Percentiles rank a stretch among this genome's conserved stretches.
Evolutionary conservation across 1,140 invertebrate species (phyloP).

Genomic region (Pissodes strobi): DNA sequence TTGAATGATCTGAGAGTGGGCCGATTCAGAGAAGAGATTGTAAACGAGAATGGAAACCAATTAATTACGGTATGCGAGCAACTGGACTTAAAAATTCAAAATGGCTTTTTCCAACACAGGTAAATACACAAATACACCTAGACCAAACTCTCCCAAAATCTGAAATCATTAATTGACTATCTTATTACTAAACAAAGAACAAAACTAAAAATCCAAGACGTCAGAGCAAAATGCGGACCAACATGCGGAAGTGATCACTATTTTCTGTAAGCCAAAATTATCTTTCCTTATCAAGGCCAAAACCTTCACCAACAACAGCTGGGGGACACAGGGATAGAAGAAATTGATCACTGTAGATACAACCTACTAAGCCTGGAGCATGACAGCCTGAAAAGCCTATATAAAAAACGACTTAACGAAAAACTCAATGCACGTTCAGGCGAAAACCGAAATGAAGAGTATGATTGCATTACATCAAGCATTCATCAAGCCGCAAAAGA

Average conservation of each 20-base stretch:
- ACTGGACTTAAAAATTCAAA: background rate
- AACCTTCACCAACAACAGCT: too few relatives aligned
- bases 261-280: background rate
- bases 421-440: background rate
- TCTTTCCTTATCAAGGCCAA: too few relatives aligned
- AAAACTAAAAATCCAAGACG: background rate
- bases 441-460: background rate
- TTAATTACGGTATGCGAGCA: conserved; percentile 1
- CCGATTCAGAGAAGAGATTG: background rate
- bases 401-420: background rate
- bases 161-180: conserved; percentile 6
- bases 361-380: background rate
- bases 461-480: background rate
- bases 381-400: background rate
- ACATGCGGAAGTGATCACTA: background rate
- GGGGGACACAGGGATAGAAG: too few relatives aligned
- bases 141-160: conserved; percentile 4
- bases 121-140: conserved; percentile 18
- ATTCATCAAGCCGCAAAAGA: background rate
- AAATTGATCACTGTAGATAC: too few relatives aligned
- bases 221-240: background rate
- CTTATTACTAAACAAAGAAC: background rate
- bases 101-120: conserved; percentile 7
- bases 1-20: background rate
- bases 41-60: conserved; percentile 3